phyloP scores from a whole-genome alignment of 2,113 vertebrate genomes.

The Zosterops borbonicus region DNA sequence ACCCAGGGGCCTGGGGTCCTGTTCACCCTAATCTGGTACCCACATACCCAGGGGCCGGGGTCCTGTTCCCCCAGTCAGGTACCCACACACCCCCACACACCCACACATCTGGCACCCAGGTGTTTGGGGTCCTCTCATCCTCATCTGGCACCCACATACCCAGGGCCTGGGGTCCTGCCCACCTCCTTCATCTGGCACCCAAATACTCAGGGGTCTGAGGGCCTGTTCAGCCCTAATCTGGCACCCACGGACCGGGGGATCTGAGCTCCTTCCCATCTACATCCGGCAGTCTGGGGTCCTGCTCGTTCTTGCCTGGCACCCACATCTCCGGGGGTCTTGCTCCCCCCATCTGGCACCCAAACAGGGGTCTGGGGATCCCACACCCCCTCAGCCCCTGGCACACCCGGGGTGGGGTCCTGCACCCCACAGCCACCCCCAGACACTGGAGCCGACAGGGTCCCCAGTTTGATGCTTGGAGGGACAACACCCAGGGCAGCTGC shows the following conservation, averaged over 20 bases:
- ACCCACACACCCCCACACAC: neutral
- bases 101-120: no score
- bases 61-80: neutral
- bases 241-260: fast-evolving
- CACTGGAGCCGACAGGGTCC: fast-evolving
- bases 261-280: neutral
- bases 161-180: neutral
- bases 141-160: neutral
- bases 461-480: neutral
- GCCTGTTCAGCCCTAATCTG: neutral
- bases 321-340: neutral
- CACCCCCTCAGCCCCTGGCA: neutral
- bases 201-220: neutral
- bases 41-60: neutral
- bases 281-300: neutral
- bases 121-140: no score
- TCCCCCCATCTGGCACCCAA: neutral
- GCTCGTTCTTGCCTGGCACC: neutral
- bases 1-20: neutral
- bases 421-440: neutral
- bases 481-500: neutral
- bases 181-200: neutral
- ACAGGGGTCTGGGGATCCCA: neutral
- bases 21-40: no score
- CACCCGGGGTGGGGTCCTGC: fast-evolving